Evolutionary conservation across 2,797 vertebrate genomes (phyloP), one percentile per base, ranked within the genome.

Genomic region (Pelobates cultripes): DNA sequence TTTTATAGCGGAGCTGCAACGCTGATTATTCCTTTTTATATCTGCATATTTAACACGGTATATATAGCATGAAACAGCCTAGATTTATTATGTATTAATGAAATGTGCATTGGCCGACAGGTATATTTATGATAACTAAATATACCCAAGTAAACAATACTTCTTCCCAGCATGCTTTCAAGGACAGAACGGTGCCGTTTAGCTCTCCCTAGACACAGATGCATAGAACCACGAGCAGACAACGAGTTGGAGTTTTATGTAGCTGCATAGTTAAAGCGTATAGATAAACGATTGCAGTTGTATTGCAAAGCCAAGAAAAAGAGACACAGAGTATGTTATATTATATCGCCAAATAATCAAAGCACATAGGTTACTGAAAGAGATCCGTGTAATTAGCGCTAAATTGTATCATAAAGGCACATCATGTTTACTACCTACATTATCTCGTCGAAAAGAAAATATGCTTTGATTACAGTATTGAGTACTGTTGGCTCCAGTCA

Each of bases 371-470:
- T 51, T 51, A 10, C 10, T 73, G 40, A 73, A 73, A 57, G 60
- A 43, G 71, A 40, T 12, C 4, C 44, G 41, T 70, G 44, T 44
- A 43, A 70, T 60, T 43, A 45, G 3, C 13, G n/a, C 51, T 77
- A 78, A 69, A 70, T 43, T 77, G 64, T 57, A 69, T 77, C 45
- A 43, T 77, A 57, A 77, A 73, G 6, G 41, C 47, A 43, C 64
- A 55, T 66, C 40, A 61, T 71, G 43, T 47, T 71, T 71, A 71
- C 53, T 45, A 28, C 43, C 68, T 42, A 63, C 77, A 71, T 73
- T 73, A 72, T 78, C 77, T 71, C 71, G 77, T 70, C 68, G 71
- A 78, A 9, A 71, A 47, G 51, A 60, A 78, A 78, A 69, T 57
- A 70, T 78, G 76, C 53, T 70, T 70, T 78, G 40, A 77, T 77